Evolutionary conservation across 2,797 vertebrate genomes (phyloP), one percentile per base, ranked within the genome.

Genomic region (Rhadinocentrus ornatus): DNA sequence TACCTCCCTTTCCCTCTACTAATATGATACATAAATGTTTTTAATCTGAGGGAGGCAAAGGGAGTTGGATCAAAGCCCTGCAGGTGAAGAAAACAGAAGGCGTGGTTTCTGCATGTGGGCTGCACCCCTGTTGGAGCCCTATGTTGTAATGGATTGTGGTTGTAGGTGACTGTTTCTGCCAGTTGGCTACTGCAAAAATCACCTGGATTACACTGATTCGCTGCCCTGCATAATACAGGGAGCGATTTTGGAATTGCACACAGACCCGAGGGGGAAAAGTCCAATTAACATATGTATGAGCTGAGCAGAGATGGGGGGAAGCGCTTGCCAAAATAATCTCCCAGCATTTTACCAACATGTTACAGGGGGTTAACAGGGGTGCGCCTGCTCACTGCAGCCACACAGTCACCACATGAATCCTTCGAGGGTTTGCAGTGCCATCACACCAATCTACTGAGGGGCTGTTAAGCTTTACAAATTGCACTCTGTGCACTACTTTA

Each of bases 211-310:
- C 81, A 84, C 82, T 61, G 83, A 89, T 82, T 80, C 78, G 66
- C 85, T 75, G 61, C 66, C 83, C 88, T 83, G 84, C 81, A 90
- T 86, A 88, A 88, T 74, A 86, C 73, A 61, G 73, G 81, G 73
- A 81, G 75, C 81, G 62, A 89, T 90, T 32, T 89, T 85, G 65
- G 80, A 89, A 84, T 77, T 78, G 88, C 89, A 86, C 71, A 82
- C 56, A 71, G 77, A 83, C 88, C 80, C 60, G 12, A 80, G 78
- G 86, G 86, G 77, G 10, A 58, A 82, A 85, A 89, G 87, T 90
- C 67, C 81, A 90, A 92, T 92, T 91, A 90, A 81, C 91, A 92
- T 93, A 92, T 93, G 88, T 76, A 93, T 93, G 90, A 92, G 91
- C 69, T 63, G 66, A 89, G 84, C 6, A 26, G 81, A 78, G 83